Conservation (phyloP, 1,140 invertebrate genomes). For the Trachymyrmex cornetzi region DNA sequence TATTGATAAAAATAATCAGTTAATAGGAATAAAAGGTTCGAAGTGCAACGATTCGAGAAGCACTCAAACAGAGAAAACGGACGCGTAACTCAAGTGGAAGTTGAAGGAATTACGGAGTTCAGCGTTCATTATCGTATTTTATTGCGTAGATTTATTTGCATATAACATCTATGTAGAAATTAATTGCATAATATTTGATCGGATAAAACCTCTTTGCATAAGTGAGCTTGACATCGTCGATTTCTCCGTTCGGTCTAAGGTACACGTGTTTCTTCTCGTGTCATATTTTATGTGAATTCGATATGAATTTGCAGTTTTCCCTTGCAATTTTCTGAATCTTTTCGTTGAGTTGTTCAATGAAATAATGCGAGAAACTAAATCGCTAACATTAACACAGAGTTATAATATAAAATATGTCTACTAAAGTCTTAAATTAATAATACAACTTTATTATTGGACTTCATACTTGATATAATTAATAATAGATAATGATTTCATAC, state of each 20-base stretch:
- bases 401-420: neutral
- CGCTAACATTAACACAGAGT: neutral
- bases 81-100: conserved; percentile 20
- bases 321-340: neutral
- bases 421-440: neutral
- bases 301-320: conserved; percentile 18
- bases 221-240: conserved; percentile 31
- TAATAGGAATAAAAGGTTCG: neutral
- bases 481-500: neutral
- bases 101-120: neutral
- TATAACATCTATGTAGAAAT: conserved; percentile 41
- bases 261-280: neutral
- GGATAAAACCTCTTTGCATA: conserved; percentile 26
- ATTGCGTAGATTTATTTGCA: conserved; percentile 41
- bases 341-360: neutral
- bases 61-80: neutral
- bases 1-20: conserved; percentile 22
- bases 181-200: conserved; percentile 57
- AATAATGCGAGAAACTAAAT: conserved; percentile 6
- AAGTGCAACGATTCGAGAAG: neutral
- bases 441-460: neutral
- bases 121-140: conserved; percentile 20
- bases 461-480: neutral
- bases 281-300: conserved; percentile 50
- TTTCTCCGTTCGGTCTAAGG: conserved; percentile 51